A percentile compares a stretch with the other conserved stretches of the same genome.
phyloP scores from a whole-genome alignment of 2,888 invertebrate genomes.

The Idaea biselata region DNA sequence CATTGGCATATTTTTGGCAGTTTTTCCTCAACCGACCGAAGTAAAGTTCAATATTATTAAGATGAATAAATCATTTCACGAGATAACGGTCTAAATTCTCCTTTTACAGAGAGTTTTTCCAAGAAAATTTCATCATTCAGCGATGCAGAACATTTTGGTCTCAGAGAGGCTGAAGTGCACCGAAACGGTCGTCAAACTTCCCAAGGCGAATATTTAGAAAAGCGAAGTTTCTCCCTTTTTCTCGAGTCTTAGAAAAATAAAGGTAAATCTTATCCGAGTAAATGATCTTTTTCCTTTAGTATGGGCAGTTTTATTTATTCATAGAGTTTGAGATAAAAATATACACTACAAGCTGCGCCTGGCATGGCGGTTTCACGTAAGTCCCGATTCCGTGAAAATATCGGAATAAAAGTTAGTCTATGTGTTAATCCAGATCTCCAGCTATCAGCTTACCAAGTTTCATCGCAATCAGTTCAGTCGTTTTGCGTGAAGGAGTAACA shows the following conservation, averaged over 20 bases:
- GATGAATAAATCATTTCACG: slow-evolving; percentile 16
- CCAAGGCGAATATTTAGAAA: slow-evolving; percentile 35
- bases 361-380: no score
- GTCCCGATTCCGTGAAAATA: no score
- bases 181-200: slow-evolving; percentile 50
- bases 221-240: slow-evolving; percentile 27
- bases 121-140: slow-evolving; percentile 43
- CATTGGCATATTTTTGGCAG: slow-evolving; percentile 12
- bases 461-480: no score
- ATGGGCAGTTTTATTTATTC: slow-evolving; percentile 22
- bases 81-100: slow-evolving; percentile 31
- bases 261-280: slow-evolving; percentile 25
- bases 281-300: slow-evolving; percentile 13
- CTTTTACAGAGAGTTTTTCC: slow-evolving; percentile 28
- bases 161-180: slow-evolving; percentile 49
- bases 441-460: no score
- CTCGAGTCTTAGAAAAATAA: slow-evolving; percentile 25
- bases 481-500: no score
- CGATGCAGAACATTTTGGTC: slow-evolving; percentile 50
- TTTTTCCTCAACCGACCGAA: slow-evolving; percentile 18
- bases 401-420: no score
- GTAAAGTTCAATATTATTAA: slow-evolving; percentile 15
- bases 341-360: no score
- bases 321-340: neutral
- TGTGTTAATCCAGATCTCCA: no score